These are phyloP conservation scores for Megastigmus dorsalis DNA, from an alignment of 2,888 invertebrate species.

Conservation along the genomic window DNA sequence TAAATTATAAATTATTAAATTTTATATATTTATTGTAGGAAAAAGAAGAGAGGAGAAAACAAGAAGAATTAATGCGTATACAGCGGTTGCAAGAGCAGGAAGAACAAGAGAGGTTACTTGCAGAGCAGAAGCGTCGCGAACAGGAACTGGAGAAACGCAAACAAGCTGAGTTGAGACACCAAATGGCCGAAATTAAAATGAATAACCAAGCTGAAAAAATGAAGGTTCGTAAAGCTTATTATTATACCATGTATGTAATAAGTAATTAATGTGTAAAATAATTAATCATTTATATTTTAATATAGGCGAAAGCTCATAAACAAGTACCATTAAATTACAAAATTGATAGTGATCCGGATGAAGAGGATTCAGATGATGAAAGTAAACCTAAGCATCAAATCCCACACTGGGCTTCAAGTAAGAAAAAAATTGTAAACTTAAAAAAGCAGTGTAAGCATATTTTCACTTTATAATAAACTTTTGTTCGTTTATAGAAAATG, in stretches of 20 bases:
- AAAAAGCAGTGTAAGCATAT: no score
- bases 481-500: slow-evolving; percentile 71
- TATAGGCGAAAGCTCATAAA: slow-evolving; percentile 58
- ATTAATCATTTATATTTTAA: not conserved
- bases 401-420: slow-evolving; percentile 70
- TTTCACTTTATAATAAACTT: slow-evolving; percentile 34
- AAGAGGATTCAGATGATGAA: slow-evolving; percentile 70
- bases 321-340: slow-evolving; percentile 62
- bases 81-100: slow-evolving; percentile 69
- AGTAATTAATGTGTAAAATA: not conserved
- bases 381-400: slow-evolving; percentile 67
- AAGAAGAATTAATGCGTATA: slow-evolving; percentile 65
- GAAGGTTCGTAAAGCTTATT: slow-evolving; percentile 35
- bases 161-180: slow-evolving; percentile 60
- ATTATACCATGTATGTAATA: not conserved
- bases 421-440: slow-evolving; percentile 38
- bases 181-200: slow-evolving; percentile 61
- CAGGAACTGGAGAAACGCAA: slow-evolving; percentile 71
- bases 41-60: slow-evolving; percentile 68
- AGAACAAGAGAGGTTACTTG: slow-evolving; percentile 68
- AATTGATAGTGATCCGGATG: slow-evolving; percentile 71
- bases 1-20: not conserved
- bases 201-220: slow-evolving; percentile 60
- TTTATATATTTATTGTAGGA: slow-evolving; percentile 60
- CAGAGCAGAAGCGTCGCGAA: slow-evolving; percentile 69